Base-by-base conservation (phyloP, 1,140 invertebrate species). In the Cyphomyrmex costatus region DNA sequence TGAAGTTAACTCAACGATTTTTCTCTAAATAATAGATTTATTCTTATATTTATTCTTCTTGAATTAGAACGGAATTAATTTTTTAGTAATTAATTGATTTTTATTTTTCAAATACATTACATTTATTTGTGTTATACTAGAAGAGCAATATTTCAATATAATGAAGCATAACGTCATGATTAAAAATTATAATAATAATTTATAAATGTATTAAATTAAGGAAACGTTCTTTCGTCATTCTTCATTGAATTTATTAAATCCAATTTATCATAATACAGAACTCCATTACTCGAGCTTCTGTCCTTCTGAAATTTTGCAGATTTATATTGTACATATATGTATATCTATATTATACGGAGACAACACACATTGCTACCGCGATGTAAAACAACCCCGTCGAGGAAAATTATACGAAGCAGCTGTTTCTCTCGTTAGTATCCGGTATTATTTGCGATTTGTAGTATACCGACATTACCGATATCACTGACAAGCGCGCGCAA, bases 371-470 rank as follows among this genome's bases (percentile, higher is more conserved):
- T 51, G 30, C 46, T 53, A 78, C 6, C 12, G 42, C 36, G 6
- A 30, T 27, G 78, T 71, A 53, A 71, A 80, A 80, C 49, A 58
- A 65, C 58, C 42, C 2, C 70, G n/a, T 76, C 56, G 24, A 33
- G 70, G 70, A 84, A 77, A 84, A 76, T 84, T 84, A 76, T 77
- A 76, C 8, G 70, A 60, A 49, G 33, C 80, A 77, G 80, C 80
- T 84, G 80, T 33, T 74, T 14, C n/a, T 76, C 70, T 74, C 56
- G 80, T 63, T 77, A 71, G 78, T 49, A 71, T 80, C 65, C 65
- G 49, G 30, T 21, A 66, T 80, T 80, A 80, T 80, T 80, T 80
- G 65, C 66, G 78, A 70, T 80, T 70, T 71, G 21, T 36, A 21
- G 65, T 56, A n/a, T n/a, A 58, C 33, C 61, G 46, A n/a, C 68